Base-by-base conservation (phyloP, 1,140 invertebrate species). In the Cataglyphis hispanica region DNA sequence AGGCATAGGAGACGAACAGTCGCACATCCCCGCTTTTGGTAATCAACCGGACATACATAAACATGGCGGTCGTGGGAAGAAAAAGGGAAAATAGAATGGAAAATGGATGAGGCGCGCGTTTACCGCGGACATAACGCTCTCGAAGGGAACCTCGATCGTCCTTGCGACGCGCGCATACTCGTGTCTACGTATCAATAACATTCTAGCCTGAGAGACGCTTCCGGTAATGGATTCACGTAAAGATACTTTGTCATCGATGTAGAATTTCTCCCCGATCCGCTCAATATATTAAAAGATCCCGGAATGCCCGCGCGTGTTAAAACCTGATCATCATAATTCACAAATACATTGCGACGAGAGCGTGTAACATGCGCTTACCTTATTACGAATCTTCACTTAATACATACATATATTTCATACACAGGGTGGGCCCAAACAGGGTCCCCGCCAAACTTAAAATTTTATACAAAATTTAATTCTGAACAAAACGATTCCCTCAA, bases 41-140 rank as follows among this genome's bases (percentile, higher is more conserved):
- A 92, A 92, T 93, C 91, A 91, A 74, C 76, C 22, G 63, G 78
- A 86, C 78, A 87, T 89, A 70, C 87, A 86, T 87, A 87, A 91
- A 88, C 72, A 72, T 87, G 75, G 76, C 78, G 22, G 85, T 25
- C 67, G 43, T 13, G 72, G 61, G 70, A 67, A 34, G 80, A 53
- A 72, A 56, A 60, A 27, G 37, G 53, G 22, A 37, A 43, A 43
- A 37, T 53, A 77, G 70, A 72, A 88, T 75, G 56, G 85, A 86
- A 89, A 88, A 86, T 78, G 85, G 88, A 88, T 84, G 81, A 84
- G 81, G 50, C 46, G 81, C 43, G 81, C 43, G 81, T 77, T 84
- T 25, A 43, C 58, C 64, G 34, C 72, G 50, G 70, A 77, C 25
- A 72, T 83, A 83, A 83, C 72, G 66, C 53, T 83, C 43, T 72